Evolutionary conservation across 2,113 vertebrate genomes (phyloP), one percentile per base, ranked within the genome.

Genomic region (Ciconia boyciana): DNA sequence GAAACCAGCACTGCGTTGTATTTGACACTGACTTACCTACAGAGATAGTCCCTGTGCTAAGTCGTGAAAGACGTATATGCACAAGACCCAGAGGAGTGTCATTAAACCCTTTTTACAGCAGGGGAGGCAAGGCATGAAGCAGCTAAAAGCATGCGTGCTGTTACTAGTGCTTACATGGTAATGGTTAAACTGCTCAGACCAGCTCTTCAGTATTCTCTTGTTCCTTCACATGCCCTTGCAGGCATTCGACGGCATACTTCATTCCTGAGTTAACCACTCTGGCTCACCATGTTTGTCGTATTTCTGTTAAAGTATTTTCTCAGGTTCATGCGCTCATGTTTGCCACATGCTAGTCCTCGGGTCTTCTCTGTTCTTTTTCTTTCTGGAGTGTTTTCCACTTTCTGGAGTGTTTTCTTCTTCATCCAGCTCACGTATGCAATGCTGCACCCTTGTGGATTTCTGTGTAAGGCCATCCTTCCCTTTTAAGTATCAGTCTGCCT

Each of bases 351-450:
- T 11, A 4, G 6, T 32, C 49, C 61, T 36, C 46, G 16, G 11
- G 1, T 9, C 22, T 55, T 22, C 39, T 49, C 39, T 46, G 22
- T 19, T n/a, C 46, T 68, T 54, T 34, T 3, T 8, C 36, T 43
- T 55, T 16, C 48, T 51, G 66, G n/a, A 16, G n/a, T 7, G 5
- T n/a, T 88, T 64, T 57, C 61, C 28, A 15, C 26, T 55, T 36
- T 22, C 39, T 39, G 39, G 39, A 39, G 39, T 39, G 39, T 39
- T 39, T 39, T 24, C 11, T 32, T n/a, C 39, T 44, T 49, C 36
- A 5, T 10, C 17, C 43, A 49, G 28, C 55, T 84, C 66, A 11
- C 17, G 1, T 0, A 0, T 2, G 26, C 28, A 4, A 0, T 43
- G 49, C 52, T 52, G 31, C 49, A 5, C n/a, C 65, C 49, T 9